phyloP scores from a whole-genome alignment of 2,888 invertebrate species.

The Cerceris rybyensis region DNA sequence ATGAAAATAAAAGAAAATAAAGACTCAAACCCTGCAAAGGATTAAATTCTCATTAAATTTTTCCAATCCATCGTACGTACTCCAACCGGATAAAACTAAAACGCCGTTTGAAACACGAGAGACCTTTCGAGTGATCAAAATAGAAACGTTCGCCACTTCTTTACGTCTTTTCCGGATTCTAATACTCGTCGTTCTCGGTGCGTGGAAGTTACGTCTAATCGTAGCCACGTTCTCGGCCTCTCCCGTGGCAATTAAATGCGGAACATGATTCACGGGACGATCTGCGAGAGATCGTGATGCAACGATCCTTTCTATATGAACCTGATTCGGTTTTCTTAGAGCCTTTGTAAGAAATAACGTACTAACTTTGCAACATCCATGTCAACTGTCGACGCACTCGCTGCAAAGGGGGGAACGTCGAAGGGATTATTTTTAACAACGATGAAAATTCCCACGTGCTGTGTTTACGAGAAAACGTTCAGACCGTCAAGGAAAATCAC shows the following conservation, averaged over 20 bases:
- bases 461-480: background rate
- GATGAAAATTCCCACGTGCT: slow-evolving; percentile 17
- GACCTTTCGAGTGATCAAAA: slow-evolving; percentile 53
- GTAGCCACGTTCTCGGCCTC: slow-evolving; percentile 23
- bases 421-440: slow-evolving; percentile 15
- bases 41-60: slow-evolving; percentile 1
- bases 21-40: too few relatives aligned
- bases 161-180: slow-evolving; percentile 55
- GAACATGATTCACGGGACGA: slow-evolving; percentile 58
- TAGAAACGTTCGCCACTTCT: slow-evolving; percentile 56
- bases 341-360: background rate
- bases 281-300: slow-evolving; percentile 45
- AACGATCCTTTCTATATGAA: slow-evolving; percentile 36
- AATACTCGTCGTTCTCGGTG: slow-evolving; percentile 9
- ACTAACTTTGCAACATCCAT: background rate
- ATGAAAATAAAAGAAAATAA: too few relatives aligned
- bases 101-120: slow-evolving; percentile 54
- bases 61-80: background rate
- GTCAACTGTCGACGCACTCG: background rate
- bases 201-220: slow-evolving; percentile 53
- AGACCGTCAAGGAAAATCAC: background rate
- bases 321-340: background rate
- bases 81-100: slow-evolving; percentile 26
- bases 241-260: slow-evolving; percentile 57
- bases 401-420: background rate